Evolutionary conservation across 2,113 vertebrate genomes (phyloP).

Genomic region (Bos taurus): DNA sequence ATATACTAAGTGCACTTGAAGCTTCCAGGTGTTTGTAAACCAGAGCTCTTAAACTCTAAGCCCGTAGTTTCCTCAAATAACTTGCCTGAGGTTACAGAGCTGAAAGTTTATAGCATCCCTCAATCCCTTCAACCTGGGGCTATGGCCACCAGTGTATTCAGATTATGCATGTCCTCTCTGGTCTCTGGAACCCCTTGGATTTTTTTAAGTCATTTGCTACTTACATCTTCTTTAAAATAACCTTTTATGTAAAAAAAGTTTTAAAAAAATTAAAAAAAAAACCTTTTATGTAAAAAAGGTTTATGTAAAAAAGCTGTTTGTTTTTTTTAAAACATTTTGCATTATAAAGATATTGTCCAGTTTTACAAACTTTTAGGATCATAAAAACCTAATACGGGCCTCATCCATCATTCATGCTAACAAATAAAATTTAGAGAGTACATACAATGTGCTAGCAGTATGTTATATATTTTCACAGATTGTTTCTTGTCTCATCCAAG

Average conservation of each 20-base stretch:
- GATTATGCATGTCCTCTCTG: neutral
- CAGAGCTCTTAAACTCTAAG: neutral
- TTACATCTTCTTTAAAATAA: neutral
- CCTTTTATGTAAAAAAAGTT: neutral
- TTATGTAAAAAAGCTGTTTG: too few species aligned
- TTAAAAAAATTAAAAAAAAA: too few species aligned
- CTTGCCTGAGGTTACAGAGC: neutral
- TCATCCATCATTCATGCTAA: neutral
- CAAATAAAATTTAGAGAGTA: neutral
- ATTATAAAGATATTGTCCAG: neutral
- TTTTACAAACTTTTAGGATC: neutral
- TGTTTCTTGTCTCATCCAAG: neutral
- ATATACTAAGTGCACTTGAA: neutral
- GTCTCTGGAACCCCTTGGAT: neutral
- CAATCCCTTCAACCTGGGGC: neutral
- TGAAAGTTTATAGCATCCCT: neutral
- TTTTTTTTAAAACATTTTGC: neutral
- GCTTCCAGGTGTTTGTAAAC: neutral
- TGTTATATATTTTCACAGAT: neutral
- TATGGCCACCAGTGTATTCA: neutral
- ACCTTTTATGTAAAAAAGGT: too few species aligned
- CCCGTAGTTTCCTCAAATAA: neutral
- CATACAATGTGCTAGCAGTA: neutral
- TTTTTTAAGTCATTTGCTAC: neutral
- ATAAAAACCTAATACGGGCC: neutral